Evolutionary conservation across 2,113 vertebrate genomes (phyloP), one percentile per base, ranked within the genome.

Genomic region (Atlantisia rogersi): DNA sequence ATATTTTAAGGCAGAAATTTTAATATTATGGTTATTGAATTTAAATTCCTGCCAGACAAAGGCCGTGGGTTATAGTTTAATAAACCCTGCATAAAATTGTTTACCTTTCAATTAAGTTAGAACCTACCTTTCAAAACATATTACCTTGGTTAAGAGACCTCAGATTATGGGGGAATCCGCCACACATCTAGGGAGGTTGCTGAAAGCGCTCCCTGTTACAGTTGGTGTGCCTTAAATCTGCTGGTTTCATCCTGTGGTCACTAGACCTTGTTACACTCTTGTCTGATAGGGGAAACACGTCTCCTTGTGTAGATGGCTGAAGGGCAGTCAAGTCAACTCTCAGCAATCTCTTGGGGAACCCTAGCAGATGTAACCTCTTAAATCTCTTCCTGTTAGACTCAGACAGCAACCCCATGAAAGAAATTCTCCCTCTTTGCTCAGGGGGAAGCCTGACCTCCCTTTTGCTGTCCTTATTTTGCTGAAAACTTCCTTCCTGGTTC

Each of bases 401-500:
- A 91, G 83, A 75, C 76, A 87, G 77, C 74, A 92, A 89, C 39
- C 28, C 62, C 94, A 58, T 95, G 93, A 95, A 94, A 96, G 89
- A 95, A 94, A 92, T 91, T 96, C 81, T 89, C 83, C 62, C 70
- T 95, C 92, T 91, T 86, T 71, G 91, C 96, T 94, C 95, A 94
- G 86, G 58, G 81, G 94, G 93, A 86, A 96, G 94, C 84, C 91
- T 96, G 94, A 96, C 95, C 91, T 95, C 74, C 83, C 74, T 86
- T 91, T 79, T 0, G 26, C 81, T 82, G 77, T 95, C 96, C 94
- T 89, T 92, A 76, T 92, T 95, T 91, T 95, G 81, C 86, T 95
- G 96, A 95, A 95, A 95, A 95, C 93, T 97, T 97, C 96, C 96
- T 97, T 97, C 94, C 96, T 96, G 89, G 81, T 95, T 80, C 74